Percentiles rank a stretch among this genome's conserved stretches.
Evolutionary conservation across 1,140 invertebrate genomes (phyloP).

Genomic region (Aradophagus sp.): DNA sequence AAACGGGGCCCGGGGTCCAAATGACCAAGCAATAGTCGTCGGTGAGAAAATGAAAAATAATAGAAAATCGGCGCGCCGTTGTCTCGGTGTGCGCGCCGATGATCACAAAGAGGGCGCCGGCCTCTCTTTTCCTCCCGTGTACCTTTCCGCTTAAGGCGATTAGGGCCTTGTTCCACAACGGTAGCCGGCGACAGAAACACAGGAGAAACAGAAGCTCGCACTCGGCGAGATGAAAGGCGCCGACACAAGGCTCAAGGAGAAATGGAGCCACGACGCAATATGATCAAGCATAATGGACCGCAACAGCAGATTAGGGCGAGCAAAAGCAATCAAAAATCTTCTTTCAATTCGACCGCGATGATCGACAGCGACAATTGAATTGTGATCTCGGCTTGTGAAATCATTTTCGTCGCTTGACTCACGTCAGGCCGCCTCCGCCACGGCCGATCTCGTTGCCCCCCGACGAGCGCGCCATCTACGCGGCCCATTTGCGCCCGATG

Average conservation of each 20-base stretch:
- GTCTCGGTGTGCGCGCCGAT: too few species aligned
- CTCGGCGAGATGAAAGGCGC: constrained; percentile 68
- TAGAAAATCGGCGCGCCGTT: too few species aligned
- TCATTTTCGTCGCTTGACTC: constrained; percentile 28
- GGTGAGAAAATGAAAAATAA: constrained; percentile 59
- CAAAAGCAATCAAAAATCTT: constrained; percentile 59
- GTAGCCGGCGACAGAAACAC: constrained; percentile 71
- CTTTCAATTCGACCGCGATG: constrained; percentile 54
- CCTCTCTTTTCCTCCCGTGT: constrained; percentile 11
- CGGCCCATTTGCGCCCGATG: too few species aligned
- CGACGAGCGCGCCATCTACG: too few species aligned
- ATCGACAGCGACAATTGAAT: constrained; percentile 56
- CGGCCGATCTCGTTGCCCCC: constrained; percentile 25
- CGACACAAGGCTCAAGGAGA: constrained; percentile 64
- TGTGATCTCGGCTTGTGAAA: constrained; percentile 33
- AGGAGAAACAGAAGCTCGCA: constrained; percentile 71
- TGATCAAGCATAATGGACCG: constrained; percentile 67
- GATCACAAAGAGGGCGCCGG: constrained; percentile 15
- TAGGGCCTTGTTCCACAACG: constrained; percentile 69
- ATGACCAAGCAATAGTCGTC: constrained; percentile 53
- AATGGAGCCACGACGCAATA: constrained; percentile 66
- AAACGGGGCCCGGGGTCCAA: too few species aligned
- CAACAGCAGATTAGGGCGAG: constrained; percentile 62
- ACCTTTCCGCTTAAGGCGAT: constrained; percentile 62
- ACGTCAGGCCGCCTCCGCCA: constrained; percentile 19